Evolutionary conservation across 2,797 vertebrate species (phyloP).

Genomic region (Chiloscyllium punctatum): DNA sequence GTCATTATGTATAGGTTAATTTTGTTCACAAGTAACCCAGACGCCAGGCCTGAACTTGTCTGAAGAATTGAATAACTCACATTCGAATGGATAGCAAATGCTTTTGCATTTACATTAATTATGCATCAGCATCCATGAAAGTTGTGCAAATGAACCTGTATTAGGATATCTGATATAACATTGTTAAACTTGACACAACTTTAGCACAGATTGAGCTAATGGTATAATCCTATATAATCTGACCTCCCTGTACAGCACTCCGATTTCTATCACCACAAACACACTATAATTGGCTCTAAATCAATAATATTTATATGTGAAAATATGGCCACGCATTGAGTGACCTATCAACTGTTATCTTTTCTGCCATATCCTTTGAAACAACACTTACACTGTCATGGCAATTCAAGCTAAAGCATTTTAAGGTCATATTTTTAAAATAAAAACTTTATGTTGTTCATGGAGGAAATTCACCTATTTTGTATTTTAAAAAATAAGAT

Average conservation of each 20-base stretch:
- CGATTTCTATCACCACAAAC: not conserved
- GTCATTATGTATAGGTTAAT: too few species aligned
- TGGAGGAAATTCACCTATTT: not conserved
- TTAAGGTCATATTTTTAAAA: not conserved
- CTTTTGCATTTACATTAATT: not conserved
- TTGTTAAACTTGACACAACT: not conserved
- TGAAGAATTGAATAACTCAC: too few species aligned
- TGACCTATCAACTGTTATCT: not conserved
- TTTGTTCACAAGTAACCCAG: too few species aligned
- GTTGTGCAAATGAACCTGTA: not conserved
- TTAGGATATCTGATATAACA: not conserved
- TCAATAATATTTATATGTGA: not conserved
- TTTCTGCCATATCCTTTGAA: not conserved
- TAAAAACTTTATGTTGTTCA: not conserved
- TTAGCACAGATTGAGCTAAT: not conserved
- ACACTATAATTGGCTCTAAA: not conserved
- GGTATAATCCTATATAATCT: not conserved
- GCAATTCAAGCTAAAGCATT: not conserved
- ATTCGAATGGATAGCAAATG: too few species aligned
- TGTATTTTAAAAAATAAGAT: too few species aligned
- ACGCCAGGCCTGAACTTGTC: too few species aligned
- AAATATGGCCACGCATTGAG: not conserved
- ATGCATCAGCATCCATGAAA: not conserved
- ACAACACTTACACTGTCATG: not conserved
- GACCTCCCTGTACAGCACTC: not conserved